These are phyloP conservation scores for Mormyrus lacerda DNA, from an alignment of 2,113 vertebrate species.

Conservation along the genomic window DNA sequence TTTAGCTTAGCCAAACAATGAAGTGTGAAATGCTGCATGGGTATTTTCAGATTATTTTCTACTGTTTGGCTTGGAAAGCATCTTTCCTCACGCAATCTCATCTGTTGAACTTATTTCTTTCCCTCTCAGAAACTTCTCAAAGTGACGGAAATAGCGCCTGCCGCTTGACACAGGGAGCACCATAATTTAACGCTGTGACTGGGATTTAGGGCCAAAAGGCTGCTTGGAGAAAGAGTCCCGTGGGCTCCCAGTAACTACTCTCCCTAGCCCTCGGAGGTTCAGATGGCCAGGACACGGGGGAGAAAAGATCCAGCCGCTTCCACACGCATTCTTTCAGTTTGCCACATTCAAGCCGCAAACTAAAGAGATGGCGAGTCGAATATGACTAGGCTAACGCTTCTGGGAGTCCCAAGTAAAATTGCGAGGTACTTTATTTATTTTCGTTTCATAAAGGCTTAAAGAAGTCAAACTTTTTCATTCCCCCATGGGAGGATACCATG, in stretches of 20 bases:
- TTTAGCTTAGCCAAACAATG: conserved; percentile 5
- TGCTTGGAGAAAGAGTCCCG: neutral
- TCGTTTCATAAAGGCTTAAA: conserved; percentile 41
- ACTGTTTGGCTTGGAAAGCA: neutral
- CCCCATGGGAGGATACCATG: conserved; percentile 28
- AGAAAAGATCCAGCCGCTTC: conserved; percentile 32
- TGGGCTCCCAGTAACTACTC: conserved; percentile 51
- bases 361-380: conserved; percentile 49
- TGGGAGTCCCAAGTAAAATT: conserved; percentile 44
- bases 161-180: neutral
- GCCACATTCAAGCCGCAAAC: conserved; percentile 41
- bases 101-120: neutral
- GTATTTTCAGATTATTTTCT: neutral
- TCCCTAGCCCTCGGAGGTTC: neutral
- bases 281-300: conserved; percentile 10
- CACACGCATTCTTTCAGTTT: conserved; percentile 30
- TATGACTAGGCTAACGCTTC: conserved; percentile 47
- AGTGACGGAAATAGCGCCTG: conserved; percentile 10
- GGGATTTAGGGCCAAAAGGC: neutral
- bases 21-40: neutral
- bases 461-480: conserved; percentile 28
- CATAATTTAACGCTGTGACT: neutral
- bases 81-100: neutral
- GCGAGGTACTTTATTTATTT: conserved; percentile 48
- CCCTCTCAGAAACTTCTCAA: neutral